Conservation (phyloP, 2,113 vertebrate genomes). For the Tetrax tetrax region DNA sequence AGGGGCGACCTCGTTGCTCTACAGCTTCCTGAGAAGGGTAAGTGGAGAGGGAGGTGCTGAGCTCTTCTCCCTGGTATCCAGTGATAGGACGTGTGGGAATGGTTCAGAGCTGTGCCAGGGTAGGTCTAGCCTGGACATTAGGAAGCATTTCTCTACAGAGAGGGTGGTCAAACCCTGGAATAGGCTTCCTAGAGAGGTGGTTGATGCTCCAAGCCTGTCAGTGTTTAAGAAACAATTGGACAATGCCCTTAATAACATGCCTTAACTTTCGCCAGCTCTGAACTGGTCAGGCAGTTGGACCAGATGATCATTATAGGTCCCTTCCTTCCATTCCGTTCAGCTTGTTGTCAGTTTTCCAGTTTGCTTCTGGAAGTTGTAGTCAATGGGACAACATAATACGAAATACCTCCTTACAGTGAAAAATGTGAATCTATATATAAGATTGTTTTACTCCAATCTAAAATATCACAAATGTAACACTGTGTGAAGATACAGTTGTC, state of each 20-base stretch:
- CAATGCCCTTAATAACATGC: not conserved
- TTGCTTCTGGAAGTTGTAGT: not conserved
- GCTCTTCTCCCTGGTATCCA: not conserved
- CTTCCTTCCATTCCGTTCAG: not conserved
- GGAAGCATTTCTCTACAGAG: not conserved
- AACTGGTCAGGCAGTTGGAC: not conserved
- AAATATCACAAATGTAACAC: not conserved
- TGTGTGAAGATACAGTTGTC: not conserved
- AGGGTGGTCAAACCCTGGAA: not conserved
- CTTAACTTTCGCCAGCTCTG: not conserved
- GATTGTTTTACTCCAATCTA: not conserved
- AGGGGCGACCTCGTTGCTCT: not conserved
- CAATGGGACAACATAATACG: not conserved
- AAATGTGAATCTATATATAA: not conserved
- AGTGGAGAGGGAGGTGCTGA: not conserved
- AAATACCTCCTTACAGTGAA: not conserved
- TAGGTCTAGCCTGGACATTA: not conserved
- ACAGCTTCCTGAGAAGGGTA: not conserved
- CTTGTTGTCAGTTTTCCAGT: not conserved
- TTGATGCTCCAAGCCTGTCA: not conserved
- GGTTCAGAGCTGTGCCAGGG: not conserved
- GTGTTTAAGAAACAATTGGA: not conserved
- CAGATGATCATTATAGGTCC: not conserved
- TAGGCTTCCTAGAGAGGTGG: not conserved
- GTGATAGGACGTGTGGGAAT: fast-evolving